Evolutionary conservation across 2,113 vertebrate species (phyloP).

Genomic region (Addax nasomaculatus): DNA sequence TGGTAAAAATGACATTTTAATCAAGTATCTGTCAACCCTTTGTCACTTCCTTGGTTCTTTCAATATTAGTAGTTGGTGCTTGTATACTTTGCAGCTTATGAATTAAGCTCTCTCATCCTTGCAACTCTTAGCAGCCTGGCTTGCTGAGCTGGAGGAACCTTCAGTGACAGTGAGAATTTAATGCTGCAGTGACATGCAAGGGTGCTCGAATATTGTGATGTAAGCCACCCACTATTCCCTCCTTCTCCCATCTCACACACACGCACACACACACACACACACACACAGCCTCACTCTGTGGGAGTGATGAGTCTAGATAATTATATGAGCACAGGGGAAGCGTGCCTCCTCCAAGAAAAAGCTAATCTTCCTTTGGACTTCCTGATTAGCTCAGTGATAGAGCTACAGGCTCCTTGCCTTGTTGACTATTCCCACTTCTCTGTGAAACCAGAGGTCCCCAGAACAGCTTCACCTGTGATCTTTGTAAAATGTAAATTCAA

Average conservation of each 20-base stretch:
- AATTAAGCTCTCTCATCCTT: neutral
- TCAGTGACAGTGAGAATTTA: neutral
- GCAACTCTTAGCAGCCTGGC: neutral
- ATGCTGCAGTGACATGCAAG: neutral
- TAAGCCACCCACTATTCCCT: neutral
- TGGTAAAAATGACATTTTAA: slow-evolving; percentile 32
- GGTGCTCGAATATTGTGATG: neutral
- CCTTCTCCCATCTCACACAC: too few species aligned
- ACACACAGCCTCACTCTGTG: too few species aligned
- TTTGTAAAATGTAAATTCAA: slow-evolving; percentile 6
- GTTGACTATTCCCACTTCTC: neutral
- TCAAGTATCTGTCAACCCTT: neutral
- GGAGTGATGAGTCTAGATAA: neutral
- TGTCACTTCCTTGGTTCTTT: neutral
- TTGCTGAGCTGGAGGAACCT: neutral
- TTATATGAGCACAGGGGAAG: neutral
- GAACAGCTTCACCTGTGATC: neutral
- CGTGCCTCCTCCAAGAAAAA: neutral
- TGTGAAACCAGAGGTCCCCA: neutral
- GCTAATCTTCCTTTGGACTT: neutral
- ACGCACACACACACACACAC: neutral
- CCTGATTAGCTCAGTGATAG: neutral
- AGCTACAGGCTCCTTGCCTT: neutral
- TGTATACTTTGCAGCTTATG: neutral
- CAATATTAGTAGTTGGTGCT: neutral